Evolutionary conservation across 2,888 invertebrate species (phyloP).

Genomic region (Cataglyphis altisquamis): DNA sequence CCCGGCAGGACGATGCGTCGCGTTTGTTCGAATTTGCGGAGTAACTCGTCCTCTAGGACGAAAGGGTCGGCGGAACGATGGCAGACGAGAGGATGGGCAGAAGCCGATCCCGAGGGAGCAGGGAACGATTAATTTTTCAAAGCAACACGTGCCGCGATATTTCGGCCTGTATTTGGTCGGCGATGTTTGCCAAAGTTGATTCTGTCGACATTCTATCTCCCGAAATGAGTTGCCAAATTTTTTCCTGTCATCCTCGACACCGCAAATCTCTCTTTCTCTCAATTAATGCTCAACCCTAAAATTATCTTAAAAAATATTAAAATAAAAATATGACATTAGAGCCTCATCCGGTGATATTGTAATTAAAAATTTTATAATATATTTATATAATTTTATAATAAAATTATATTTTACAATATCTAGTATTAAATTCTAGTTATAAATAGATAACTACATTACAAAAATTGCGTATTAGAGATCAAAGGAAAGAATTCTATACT

Average conservation of each 20-base stretch:
- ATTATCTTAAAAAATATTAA: neutral
- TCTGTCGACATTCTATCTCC: constrained; percentile 40
- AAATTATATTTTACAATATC: too few species aligned
- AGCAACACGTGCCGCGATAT: constrained; percentile 73
- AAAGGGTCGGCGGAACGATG: constrained; percentile 2
- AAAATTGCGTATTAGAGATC: neutral
- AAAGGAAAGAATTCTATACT: neutral
- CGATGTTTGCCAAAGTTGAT: constrained; percentile 38
- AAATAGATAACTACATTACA: neutral
- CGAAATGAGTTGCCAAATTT: constrained; percentile 37
- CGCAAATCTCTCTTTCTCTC: neutral
- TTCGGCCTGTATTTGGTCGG: constrained; percentile 46
- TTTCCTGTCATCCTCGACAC: constrained; percentile 5
- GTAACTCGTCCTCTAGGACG: constrained; percentile 68
- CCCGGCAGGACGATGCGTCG: constrained; percentile 77
- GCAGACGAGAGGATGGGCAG: constrained; percentile 51
- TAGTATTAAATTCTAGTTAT: neutral
- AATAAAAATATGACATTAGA: constrained; percentile 1
- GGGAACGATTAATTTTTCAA: constrained; percentile 81
- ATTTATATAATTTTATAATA: neutral
- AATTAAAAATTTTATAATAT: neutral
- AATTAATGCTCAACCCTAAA: neutral
- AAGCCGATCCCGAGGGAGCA: constrained; percentile 48
- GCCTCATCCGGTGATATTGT: neutral
- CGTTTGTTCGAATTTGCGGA: constrained; percentile 81